phyloP scores from a whole-genome alignment of 2,888 invertebrate species.

The Pyrgus malvae region DNA sequence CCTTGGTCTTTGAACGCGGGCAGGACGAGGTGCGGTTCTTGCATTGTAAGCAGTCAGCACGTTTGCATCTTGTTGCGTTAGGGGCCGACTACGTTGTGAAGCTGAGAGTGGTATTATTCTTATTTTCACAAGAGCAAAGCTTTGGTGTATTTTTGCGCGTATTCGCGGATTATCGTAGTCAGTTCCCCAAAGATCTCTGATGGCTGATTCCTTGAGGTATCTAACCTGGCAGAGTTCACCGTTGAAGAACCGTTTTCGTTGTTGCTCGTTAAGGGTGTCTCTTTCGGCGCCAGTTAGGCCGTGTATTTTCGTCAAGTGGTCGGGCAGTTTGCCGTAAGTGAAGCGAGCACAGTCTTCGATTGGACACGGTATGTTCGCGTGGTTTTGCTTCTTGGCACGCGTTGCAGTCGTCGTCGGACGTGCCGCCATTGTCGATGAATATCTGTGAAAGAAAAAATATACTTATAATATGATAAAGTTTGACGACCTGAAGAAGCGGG shows the following conservation, averaged over 20 bases:
- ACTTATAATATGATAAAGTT: too few species aligned
- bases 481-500: too few species aligned
- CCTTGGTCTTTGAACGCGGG: constrained; percentile 61
- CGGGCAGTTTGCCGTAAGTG: constrained; percentile 77
- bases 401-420: constrained; percentile 53
- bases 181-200: constrained; percentile 76
- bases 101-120: constrained; percentile 76
- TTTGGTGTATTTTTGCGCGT: constrained; percentile 75
- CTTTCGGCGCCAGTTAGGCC: constrained; percentile 74
- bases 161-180: constrained; percentile 77
- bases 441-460: constrained; percentile 16
- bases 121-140: constrained; percentile 74
- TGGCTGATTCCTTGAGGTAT: constrained; percentile 75
- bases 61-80: constrained; percentile 78
- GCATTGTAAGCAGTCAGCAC: constrained; percentile 78
- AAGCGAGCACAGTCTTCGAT: constrained; percentile 79
- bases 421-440: constrained; percentile 47
- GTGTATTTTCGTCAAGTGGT: constrained; percentile 77
- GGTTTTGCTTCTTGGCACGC: constrained; percentile 78
- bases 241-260: constrained; percentile 76
- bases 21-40: constrained; percentile 71
- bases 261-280: constrained; percentile 75
- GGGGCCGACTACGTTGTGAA: constrained; percentile 67
- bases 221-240: constrained; percentile 79
- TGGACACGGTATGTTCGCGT: constrained; percentile 78